These are phyloP conservation scores for Pipistrellus kuhlii DNA, from an alignment of 2,797 vertebrate genomes.

Conservation along the genomic window DNA sequence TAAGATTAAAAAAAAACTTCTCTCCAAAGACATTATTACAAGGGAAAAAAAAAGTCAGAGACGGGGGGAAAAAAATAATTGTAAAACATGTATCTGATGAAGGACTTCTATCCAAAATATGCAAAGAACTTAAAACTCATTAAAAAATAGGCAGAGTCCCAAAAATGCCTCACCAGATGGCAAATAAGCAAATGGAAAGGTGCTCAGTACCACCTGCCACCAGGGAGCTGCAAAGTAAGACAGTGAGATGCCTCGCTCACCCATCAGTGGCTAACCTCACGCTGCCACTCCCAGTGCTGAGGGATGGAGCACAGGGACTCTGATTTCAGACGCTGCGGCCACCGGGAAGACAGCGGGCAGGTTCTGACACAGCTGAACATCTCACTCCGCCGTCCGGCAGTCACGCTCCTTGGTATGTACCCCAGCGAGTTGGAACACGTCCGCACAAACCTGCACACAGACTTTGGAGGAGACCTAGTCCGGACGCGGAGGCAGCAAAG, in stretches of 20 bases:
- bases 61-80: background rate
- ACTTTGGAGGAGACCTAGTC: background rate
- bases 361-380: background rate
- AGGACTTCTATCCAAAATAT: background rate
- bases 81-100: background rate
- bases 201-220: background rate
- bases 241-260: too few relatives aligned
- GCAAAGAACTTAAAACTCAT: background rate
- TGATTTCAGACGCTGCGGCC: too few relatives aligned
- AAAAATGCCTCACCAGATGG: background rate
- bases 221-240: too few relatives aligned
- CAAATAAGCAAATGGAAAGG: too few relatives aligned
- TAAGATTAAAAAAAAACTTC: background rate
- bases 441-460: background rate
- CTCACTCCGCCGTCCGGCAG: background rate
- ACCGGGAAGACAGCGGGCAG: background rate
- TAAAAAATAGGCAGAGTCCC: background rate
- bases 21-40: background rate
- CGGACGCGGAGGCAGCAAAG: background rate
- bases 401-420: background rate
- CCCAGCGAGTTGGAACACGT: background rate
- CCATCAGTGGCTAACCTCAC: too few relatives aligned
- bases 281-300: background rate
- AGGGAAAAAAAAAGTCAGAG: background rate
- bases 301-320: background rate